Conservation (phyloP, 2,888 invertebrate genomes). For the Folsomia candida region DNA sequence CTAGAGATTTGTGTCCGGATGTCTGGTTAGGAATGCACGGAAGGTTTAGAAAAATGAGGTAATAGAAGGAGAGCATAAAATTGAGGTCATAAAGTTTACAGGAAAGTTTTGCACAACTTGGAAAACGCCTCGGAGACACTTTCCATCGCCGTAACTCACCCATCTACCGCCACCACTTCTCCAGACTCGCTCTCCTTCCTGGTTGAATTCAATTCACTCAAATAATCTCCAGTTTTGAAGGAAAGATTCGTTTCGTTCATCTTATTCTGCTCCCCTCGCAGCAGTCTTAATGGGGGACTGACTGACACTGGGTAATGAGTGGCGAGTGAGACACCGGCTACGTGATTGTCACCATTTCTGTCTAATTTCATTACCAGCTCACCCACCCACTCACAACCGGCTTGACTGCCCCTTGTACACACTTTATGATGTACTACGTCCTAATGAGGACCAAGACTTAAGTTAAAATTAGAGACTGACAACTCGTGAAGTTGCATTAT, state of each 20-base stretch:
- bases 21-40: not conserved
- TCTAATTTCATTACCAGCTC: too few species aligned
- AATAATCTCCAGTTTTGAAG: constrained; percentile 26
- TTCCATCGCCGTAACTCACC: constrained; percentile 8
- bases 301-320: not conserved
- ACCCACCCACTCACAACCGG: too few species aligned
- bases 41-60: constrained; percentile 7
- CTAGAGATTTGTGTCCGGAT: too few species aligned
- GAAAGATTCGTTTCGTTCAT: constrained; percentile 20
- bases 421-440: too few species aligned
- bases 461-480: too few species aligned
- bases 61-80: constrained; percentile 8
- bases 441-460: too few species aligned
- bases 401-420: too few species aligned
- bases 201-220: too few species aligned
- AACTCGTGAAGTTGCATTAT: too few species aligned
- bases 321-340: not conserved
- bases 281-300: constrained; percentile 13
- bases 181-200: too few species aligned
- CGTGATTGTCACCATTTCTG: constrained; percentile 3
- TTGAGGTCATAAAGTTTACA: constrained; percentile 16
- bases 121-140: constrained; percentile 13
- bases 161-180: not conserved
- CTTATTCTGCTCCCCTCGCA: not conserved
- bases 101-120: constrained; percentile 9